These are phyloP conservation scores for Napeogenes sylphis DNA, from an alignment of 2,888 invertebrate genomes.

Conservation along the genomic window DNA sequence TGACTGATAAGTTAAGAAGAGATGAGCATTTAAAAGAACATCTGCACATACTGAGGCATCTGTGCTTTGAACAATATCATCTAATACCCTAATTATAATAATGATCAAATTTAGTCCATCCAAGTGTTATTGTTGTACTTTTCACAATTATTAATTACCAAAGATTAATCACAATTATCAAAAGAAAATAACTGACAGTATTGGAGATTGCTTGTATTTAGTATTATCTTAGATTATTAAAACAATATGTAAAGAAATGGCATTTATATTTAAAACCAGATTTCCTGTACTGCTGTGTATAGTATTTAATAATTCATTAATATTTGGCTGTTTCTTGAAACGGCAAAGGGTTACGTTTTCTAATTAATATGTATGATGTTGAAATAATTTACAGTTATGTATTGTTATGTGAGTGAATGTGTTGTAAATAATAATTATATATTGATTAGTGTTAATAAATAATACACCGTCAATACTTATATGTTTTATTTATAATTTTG, in stretches of 20 bases:
- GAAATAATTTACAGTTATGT: constrained; percentile 17
- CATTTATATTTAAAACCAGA: neutral
- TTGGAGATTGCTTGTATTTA: too few relatives aligned
- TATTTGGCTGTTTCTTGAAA: neutral
- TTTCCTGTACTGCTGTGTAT: neutral
- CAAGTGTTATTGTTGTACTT: too few relatives aligned
- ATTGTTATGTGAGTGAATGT: constrained; percentile 26
- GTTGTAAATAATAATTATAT: constrained; percentile 45
- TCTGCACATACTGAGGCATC: neutral
- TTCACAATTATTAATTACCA: too few relatives aligned
- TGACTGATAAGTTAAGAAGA: neutral
- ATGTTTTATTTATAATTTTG: constrained; percentile 39
- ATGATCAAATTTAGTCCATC: too few relatives aligned
- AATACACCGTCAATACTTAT: constrained; percentile 51
- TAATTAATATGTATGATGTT: constrained; percentile 10
- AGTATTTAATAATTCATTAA: neutral
- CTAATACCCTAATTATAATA: too few relatives aligned
- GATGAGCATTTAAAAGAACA: neutral
- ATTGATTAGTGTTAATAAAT: constrained; percentile 68
- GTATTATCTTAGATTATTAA: neutral
- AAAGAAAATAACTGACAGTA: too few relatives aligned
- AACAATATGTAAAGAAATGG: neutral
- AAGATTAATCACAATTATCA: too few relatives aligned
- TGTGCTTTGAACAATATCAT: too few relatives aligned
- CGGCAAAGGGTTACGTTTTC: neutral